Base-by-base conservation (phyloP, 64 coral and sea anemone genomes). In the Acropora tenuis region DNA sequence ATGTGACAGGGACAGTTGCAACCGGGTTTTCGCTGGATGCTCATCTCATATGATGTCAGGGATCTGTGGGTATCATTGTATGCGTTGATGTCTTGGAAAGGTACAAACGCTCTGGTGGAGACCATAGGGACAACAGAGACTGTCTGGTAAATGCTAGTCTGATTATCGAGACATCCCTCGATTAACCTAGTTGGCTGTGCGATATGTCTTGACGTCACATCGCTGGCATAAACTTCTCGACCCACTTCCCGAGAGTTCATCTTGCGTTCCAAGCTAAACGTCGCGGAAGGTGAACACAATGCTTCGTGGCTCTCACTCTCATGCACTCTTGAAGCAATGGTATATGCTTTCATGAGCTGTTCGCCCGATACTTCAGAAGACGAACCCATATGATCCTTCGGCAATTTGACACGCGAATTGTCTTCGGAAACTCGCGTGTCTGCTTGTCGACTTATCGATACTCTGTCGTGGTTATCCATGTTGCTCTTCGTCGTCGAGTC, bases 61-160 rank as follows among this genome's bases (percentile, higher is more conserved):
- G 82, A 65, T 18, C 82, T 85, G 44, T 85, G 82, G 82, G 82
- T 71, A 48, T 65, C 82, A 67, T 41, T 72, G 63, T 71, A 85
- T 1, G 18, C 18, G 40, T 45, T 2, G 47, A 50, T 71, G 13
- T 65, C 66, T 48, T 50, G 43, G 42, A 71, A 85, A 4, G 82
- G 44, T 49, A 6, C 18, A 19, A 48, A 11, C 63, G 6, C 7
- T 85, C 61, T 19, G 8, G 48, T 71, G 46, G 18, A 68, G 18
- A 1, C 63, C 82, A 85, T 12, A 20, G 18, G 82, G 7, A 16
- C 63, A 48, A 2, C 10, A 48, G 65, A 45, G 7, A 85, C 45
- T 85, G 61, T 50, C 63, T 65, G 43, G 82, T 85, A 85, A 69
- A 46, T 20, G 65, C 18, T 85, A 15, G 63, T 71, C 42, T 72